phyloP scores from a whole-genome alignment of 92 coral and sea anemone genomes.

The Actinostola sp. region DNA sequence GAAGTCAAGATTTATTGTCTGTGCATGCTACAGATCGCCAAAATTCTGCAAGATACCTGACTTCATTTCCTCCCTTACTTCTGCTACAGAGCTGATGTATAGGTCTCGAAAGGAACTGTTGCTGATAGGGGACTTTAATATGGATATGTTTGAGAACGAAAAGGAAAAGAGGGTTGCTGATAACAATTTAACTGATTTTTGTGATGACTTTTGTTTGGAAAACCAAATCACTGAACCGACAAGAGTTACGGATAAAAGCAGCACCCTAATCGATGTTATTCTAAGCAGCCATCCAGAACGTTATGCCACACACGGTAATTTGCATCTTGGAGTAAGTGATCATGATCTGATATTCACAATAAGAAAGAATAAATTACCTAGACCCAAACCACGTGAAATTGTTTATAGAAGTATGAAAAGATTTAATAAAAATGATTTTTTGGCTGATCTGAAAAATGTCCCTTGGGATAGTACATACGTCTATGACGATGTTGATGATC shows the following conservation, averaged over 20 bases:
- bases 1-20: too few species aligned
- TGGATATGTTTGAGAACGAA: slow-evolving; percentile 46
- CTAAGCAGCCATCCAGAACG: slow-evolving; percentile 56
- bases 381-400: slow-evolving; percentile 37
- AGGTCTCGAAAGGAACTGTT: slow-evolving; percentile 12
- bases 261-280: slow-evolving; percentile 57
- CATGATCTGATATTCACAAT: slow-evolving; percentile 58
- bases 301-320: slow-evolving; percentile 52
- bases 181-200: neutral
- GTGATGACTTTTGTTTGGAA: slow-evolving; percentile 36
- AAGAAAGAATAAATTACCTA: slow-evolving; percentile 51
- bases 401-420: slow-evolving; percentile 39
- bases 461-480: slow-evolving; percentile 57
- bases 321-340: slow-evolving; percentile 71
- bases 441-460: slow-evolving; percentile 36
- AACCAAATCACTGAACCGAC: slow-evolving; percentile 54
- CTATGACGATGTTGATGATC: slow-evolving; percentile 44
- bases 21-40: slow-evolving; percentile 60
- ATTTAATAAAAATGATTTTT: slow-evolving; percentile 8
- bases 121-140: slow-evolving; percentile 51
- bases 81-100: slow-evolving; percentile 30
- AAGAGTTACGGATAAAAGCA: slow-evolving; percentile 44
- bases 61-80: slow-evolving; percentile 29
- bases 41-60: slow-evolving; percentile 47
- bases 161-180: neutral